Percentiles rank a stretch among this genome's conserved stretches.
These are phyloP conservation scores for Caenorhabditis sp. DNA, from an alignment of 2,888 invertebrate species.

Conservation along the genomic window DNA sequence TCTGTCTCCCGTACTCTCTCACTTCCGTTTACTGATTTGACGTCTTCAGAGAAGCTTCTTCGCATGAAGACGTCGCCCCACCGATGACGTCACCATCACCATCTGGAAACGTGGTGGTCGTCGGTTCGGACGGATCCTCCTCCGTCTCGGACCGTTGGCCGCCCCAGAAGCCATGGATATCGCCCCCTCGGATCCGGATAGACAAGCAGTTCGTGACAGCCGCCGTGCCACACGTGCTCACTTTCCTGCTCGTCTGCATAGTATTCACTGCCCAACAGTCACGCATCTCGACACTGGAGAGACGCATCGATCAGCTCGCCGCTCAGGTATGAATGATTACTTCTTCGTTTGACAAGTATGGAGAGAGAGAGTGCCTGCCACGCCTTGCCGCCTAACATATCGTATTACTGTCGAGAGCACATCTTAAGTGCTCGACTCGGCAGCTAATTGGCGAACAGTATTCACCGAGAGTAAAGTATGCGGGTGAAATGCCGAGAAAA, in stretches of 20 bases:
- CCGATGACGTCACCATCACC: slow-evolving; percentile 58
- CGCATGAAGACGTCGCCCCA: slow-evolving; percentile 44
- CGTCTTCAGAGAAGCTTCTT: slow-evolving; percentile 16
- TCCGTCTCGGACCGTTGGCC: slow-evolving; percentile 52
- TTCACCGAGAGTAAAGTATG: no score
- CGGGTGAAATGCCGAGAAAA: no score
- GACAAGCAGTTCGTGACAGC: slow-evolving; percentile 45
- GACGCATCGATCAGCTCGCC: slow-evolving; percentile 55
- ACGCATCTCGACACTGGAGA: slow-evolving; percentile 51
- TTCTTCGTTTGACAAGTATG: not conserved
- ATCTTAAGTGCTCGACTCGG: slow-evolving; percentile 33
- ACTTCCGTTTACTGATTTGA: not conserved
- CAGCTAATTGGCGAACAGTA: slow-evolving; percentile 43
- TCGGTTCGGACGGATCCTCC: slow-evolving; percentile 53
- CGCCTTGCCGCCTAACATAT: slow-evolving; percentile 46
- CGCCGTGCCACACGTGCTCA: slow-evolving; percentile 54
- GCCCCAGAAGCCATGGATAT: slow-evolving; percentile 51
- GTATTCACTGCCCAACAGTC: slow-evolving; percentile 57
- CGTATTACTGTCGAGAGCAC: slow-evolving; percentile 52
- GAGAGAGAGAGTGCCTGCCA: no score
- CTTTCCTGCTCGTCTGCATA: slow-evolving; percentile 56
- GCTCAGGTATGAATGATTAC: slow-evolving; percentile 60
- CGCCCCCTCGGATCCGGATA: slow-evolving; percentile 54
- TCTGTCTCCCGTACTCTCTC: slow-evolving; percentile 24
- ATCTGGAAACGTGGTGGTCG: slow-evolving; percentile 58